These are phyloP conservation scores for Zaprionus ornatus DNA, from an alignment of 1,140 invertebrate genomes.

Conservation along the genomic window DNA sequence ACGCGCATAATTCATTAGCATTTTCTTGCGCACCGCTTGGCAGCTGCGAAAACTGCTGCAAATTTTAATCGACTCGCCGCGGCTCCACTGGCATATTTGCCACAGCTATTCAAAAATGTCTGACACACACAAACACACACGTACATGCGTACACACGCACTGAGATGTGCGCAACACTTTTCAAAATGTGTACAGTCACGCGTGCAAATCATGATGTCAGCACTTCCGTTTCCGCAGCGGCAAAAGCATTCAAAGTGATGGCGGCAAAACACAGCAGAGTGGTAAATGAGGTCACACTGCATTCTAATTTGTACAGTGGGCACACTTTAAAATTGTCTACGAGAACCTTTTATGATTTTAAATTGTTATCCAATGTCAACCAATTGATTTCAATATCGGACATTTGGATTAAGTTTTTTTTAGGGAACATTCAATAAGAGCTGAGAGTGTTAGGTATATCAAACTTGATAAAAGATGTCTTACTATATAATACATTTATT, in stretches of 20 bases:
- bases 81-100: constrained; percentile 19
- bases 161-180: constrained; percentile 45
- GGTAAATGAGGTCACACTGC: constrained; percentile 68
- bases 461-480: too few species aligned
- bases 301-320: constrained; percentile 59
- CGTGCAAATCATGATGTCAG: constrained; percentile 82
- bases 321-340: not conserved
- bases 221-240: constrained; percentile 74
- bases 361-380: not conserved
- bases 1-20: constrained; percentile 59
- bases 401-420: too few species aligned
- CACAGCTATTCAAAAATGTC: constrained; percentile 65
- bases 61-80: constrained; percentile 62
- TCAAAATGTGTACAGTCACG: constrained; percentile 74
- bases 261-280: not conserved
- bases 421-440: too few species aligned
- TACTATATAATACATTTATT: too few species aligned
- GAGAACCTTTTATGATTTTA: not conserved
- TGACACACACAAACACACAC: constrained; percentile 20
- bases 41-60: constrained; percentile 40
- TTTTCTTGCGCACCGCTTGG: constrained; percentile 55
- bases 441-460: accelerated
- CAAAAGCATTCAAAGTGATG: constrained; percentile 19
- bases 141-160: not conserved
- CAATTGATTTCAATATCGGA: not conserved